Evolutionary conservation across 2,797 vertebrate genomes (phyloP), one percentile per base, ranked within the genome.

Genomic region (Xenops minutus): DNA sequence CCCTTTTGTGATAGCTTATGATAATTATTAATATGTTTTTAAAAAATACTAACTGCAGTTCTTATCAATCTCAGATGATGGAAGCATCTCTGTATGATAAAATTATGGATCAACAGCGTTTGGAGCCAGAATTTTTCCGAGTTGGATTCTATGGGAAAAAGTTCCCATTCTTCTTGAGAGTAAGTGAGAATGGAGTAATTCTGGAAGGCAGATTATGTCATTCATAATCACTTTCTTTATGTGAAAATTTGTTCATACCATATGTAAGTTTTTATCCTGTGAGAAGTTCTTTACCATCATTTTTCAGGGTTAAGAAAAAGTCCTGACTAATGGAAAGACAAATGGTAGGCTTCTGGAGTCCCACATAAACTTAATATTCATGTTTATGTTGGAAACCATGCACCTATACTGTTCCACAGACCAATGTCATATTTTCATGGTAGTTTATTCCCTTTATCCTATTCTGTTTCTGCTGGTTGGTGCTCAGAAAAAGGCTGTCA

Each of bases 141-240:
- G 99, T 99, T 77, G 99, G 99, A 59, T 99, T 99, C 98, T 99
- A 99, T 46, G 99, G 99, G 34, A 99, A 99, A 94, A 99, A 99
- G 94, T 99, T 99, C 88, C 99, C 99, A 55, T 99, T 99, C 98
- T 99, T 99, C 98, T 97, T 99, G 88, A 97, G 99, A 98, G 99
- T 99, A 98, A 98, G 98, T 97, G 88, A 76, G 23, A 51, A 36
- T 10, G 16, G 26, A 76, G 5, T 85, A 46, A 81, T 88, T 89
- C 58, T 91, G 39, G 24, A 63, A 73, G 80, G 85, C 30, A 7
- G 75, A 13, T 27, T 69, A n/a, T 46, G 58, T 67, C 37, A 24
- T 37, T 94, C 32, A 9, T 84, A 52, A 59, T 81, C 10, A 23
- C 19, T 76, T 86, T 41, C 13, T 37, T 14, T 58, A 1, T 56